phyloP scores from a whole-genome alignment of 64 coral and sea anemone genomes.

The Dendronephthya gigantea region DNA sequence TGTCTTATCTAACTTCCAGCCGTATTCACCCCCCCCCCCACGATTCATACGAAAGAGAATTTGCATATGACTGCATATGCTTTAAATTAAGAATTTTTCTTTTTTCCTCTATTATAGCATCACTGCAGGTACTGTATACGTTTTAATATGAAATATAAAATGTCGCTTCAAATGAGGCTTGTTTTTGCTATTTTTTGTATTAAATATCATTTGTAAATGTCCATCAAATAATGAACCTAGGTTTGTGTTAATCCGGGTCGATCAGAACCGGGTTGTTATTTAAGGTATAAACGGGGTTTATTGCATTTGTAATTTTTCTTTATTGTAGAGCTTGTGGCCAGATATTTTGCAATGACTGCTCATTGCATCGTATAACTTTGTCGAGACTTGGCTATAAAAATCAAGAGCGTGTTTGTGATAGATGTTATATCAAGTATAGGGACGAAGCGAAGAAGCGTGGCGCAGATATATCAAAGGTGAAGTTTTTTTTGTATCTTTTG shows the following conservation, averaged over 20 bases:
- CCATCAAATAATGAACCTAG: too few species aligned
- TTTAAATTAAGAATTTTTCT: constrained; percentile 18
- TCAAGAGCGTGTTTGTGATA: constrained; percentile 85
- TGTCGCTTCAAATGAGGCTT: too few species aligned
- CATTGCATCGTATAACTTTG: constrained; percentile 55
- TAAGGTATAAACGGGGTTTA: too few species aligned
- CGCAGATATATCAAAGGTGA: not conserved
- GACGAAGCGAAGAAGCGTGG: not conserved
- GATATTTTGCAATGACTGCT: constrained; percentile 83
- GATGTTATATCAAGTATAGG: constrained; percentile 33
- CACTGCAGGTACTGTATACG: constrained; percentile 54
- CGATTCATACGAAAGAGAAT: too few species aligned
- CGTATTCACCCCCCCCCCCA: too few species aligned
- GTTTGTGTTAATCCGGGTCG: too few species aligned
- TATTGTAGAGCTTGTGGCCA: constrained; percentile 80
- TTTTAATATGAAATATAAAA: too few species aligned
- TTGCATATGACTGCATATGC: too few species aligned
- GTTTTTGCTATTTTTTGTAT: too few species aligned
- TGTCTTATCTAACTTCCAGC: too few species aligned
- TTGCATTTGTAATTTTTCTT: not conserved
- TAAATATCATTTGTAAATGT: too few species aligned
- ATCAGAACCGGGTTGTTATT: too few species aligned
- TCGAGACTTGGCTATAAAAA: constrained; percentile 81
- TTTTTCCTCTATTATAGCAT: constrained; percentile 45
- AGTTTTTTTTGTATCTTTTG: not conserved